Conservation (phyloP, 1,140 invertebrate genomes). For the Pseudomyrmex sp. region DNA sequence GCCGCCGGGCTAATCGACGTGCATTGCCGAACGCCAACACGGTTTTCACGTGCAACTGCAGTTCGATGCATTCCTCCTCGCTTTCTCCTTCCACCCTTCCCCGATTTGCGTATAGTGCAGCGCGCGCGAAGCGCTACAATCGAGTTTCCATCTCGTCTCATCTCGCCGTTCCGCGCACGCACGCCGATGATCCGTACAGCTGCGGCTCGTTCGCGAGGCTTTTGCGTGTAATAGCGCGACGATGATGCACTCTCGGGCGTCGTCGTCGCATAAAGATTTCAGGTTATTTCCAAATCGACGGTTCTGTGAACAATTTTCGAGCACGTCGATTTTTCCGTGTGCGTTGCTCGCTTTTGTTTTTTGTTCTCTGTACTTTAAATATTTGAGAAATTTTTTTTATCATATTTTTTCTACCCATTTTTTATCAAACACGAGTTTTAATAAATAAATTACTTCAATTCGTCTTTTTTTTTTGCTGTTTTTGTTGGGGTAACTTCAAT, state of each 20-base stretch:
- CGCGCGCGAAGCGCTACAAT: constrained; percentile 28
- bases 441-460: too few species aligned
- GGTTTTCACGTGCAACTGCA: constrained; percentile 54
- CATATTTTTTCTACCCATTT: too few species aligned
- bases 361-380: neutral
- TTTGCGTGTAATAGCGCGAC: constrained; percentile 16
- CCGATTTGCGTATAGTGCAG: neutral
- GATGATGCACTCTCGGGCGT: neutral
- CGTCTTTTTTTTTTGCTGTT: too few species aligned
- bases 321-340: neutral
- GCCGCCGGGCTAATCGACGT: constrained; percentile 59
- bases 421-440: too few species aligned
- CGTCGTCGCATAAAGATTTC: constrained; percentile 28
- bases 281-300: constrained; percentile 20
- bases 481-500: too few species aligned
- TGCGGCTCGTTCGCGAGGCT: constrained; percentile 45
- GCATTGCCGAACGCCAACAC: constrained; percentile 57
- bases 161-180: constrained; percentile 8
- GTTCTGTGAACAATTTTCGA: neutral
- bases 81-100: too few species aligned
- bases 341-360: too few species aligned
- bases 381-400: too few species aligned
- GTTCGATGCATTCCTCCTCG: constrained; percentile 2
- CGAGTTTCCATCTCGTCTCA: constrained; percentile 47
- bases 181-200: constrained; percentile 41